Conservation (phyloP, 1,140 invertebrate genomes). For the Heliothis subflexa region DNA sequence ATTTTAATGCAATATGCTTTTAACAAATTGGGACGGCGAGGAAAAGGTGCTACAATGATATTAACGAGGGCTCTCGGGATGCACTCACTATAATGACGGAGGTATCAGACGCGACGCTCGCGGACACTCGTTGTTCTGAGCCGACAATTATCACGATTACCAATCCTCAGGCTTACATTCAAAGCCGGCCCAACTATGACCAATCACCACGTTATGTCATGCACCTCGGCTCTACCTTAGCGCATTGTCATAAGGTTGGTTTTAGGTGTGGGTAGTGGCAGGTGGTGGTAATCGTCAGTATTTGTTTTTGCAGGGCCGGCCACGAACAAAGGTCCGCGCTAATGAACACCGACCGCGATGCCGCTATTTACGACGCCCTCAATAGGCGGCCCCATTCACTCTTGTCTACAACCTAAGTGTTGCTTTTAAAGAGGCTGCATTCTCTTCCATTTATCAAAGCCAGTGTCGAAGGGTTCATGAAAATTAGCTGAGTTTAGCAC, state of each 20-base stretch:
- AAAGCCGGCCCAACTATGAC: conserved; percentile 34
- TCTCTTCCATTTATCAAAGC: conserved; percentile 46
- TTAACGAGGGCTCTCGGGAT: background rate
- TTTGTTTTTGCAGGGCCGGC: conserved; percentile 47
- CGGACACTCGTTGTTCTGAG: conserved; percentile 18
- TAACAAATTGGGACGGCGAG: background rate
- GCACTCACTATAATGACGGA: conserved; percentile 4
- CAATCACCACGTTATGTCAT: conserved; percentile 1
- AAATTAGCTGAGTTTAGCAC: conserved; percentile 38
- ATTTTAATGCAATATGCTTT: too few species aligned
- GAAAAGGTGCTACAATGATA: background rate
- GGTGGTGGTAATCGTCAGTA: conserved; percentile 13
- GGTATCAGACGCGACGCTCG: conserved; percentile 3
- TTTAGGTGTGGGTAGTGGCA: background rate
- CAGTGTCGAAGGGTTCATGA: conserved; percentile 38
- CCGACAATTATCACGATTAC: conserved; percentile 44
- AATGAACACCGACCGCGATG: conserved; percentile 41
- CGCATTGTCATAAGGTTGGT: background rate
- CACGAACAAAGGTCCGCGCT: conserved; percentile 43
- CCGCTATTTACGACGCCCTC: conserved; percentile 47
- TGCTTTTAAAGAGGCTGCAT: conserved; percentile 44
- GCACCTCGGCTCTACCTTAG: background rate
- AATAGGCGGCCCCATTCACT: conserved; percentile 40
- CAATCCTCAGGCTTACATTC: conserved; percentile 42
- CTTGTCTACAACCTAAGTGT: conserved; percentile 43